phyloP scores from a whole-genome alignment of 2,113 vertebrate species.

The Crotalus tigris region DNA sequence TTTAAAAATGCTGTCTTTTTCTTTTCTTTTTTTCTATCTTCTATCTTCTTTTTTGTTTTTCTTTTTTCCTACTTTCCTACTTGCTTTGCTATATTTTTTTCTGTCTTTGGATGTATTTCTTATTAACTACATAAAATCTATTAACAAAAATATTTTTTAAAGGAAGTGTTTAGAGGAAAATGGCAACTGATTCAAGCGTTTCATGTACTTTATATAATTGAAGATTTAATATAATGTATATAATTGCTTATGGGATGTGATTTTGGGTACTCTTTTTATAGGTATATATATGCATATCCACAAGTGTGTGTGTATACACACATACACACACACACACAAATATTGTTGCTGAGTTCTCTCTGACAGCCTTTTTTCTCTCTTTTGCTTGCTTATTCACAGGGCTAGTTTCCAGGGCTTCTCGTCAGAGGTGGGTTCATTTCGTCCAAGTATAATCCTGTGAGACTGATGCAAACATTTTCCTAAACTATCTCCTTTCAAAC shows the following conservation, averaged over 20 bases:
- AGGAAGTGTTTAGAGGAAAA: not conserved
- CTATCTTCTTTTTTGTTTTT: not conserved
- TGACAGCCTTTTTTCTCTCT: not conserved
- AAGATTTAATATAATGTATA: not conserved
- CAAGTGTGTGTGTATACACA: not conserved
- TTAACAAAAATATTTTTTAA: not conserved
- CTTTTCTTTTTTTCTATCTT: not conserved
- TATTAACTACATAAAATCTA: not conserved
- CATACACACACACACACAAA: not conserved
- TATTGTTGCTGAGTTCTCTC: not conserved
- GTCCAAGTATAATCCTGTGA: not conserved
- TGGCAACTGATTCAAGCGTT: not conserved
- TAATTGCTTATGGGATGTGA: not conserved
- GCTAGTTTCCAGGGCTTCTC: not conserved
- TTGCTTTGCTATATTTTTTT: not conserved
- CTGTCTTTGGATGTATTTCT: not conserved
- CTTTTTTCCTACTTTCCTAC: not conserved
- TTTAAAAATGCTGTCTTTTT: not conserved
- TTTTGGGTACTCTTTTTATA: not conserved
- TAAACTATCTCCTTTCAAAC: not conserved
- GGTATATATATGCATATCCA: not conserved
- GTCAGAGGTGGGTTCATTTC: not conserved
- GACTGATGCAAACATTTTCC: not conserved
- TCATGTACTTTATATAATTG: not conserved
- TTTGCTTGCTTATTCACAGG: not conserved